A percentile compares a stretch with the other conserved stretches of the same genome.
Evolutionary conservation across 2,113 vertebrate genomes (phyloP).

Genomic region (Dipodomys stephensi): DNA sequence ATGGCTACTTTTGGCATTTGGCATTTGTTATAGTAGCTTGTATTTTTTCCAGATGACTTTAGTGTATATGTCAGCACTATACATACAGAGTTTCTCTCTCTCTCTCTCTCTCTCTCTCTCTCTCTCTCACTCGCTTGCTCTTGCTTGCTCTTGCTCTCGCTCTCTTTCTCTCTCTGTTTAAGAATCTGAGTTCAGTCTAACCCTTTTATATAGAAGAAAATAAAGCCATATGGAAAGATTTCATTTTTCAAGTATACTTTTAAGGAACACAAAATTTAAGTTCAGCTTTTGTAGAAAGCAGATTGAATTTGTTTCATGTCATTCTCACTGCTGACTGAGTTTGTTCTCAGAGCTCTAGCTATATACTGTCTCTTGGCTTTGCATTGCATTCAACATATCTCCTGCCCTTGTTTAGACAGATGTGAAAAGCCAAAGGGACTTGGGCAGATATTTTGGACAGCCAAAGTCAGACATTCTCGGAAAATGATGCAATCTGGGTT

Average conservation of each 20-base stretch:
- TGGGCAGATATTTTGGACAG: conserved; percentile 72
- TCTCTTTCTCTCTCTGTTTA: background rate
- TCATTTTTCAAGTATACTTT: conserved; percentile 74
- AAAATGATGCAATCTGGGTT: conserved; percentile 76
- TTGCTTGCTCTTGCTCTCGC: too few species aligned
- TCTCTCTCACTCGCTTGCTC: too few species aligned
- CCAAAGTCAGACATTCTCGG: conserved; percentile 75
- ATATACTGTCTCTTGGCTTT: conserved; percentile 70
- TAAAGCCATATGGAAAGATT: conserved; percentile 78
- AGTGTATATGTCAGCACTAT: conserved; percentile 71
- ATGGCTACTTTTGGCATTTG: conserved; percentile 63
- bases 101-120: too few species aligned
- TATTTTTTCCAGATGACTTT: conserved; percentile 77
- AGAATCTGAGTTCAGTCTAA: conserved; percentile 62
- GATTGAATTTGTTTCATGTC: conserved; percentile 60
- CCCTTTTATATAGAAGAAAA: conserved; percentile 73
- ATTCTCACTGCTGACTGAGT: conserved; percentile 70
- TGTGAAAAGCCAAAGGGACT: conserved; percentile 67
- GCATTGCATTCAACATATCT: background rate
- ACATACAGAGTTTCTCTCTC: background rate
- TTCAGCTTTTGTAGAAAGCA: conserved; percentile 33
- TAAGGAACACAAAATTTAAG: conserved; percentile 67
- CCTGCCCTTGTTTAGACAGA: conserved; percentile 73
- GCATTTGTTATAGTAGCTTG: conserved; percentile 35
- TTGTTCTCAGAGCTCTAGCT: conserved; percentile 39